Conservation (phyloP, 2,888 invertebrate species). For the Globia sparganii region DNA sequence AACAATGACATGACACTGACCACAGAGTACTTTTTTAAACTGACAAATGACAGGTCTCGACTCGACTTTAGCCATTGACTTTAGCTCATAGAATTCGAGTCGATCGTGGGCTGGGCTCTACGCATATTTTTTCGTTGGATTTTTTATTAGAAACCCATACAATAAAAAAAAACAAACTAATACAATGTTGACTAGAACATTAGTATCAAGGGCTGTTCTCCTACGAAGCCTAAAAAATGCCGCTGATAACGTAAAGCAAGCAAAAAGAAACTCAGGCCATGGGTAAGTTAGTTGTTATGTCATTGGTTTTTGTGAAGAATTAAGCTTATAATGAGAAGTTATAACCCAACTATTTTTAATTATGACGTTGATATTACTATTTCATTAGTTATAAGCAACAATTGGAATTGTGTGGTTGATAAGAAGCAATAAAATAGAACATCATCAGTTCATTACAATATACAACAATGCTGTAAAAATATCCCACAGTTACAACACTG, state of each 20-base stretch:
- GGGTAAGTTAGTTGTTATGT: constrained; percentile 86
- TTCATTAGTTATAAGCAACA: background rate
- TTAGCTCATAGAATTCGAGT: background rate
- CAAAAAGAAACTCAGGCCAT: constrained; percentile 83
- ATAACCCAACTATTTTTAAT: background rate
- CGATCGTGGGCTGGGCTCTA: background rate
- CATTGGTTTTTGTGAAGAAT: constrained; percentile 64
- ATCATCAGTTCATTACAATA: background rate
- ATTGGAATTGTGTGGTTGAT: background rate
- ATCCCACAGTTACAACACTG: background rate
- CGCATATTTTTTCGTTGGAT: constrained; percentile 19
- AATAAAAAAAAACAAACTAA: too few species aligned
- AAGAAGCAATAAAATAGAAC: background rate
- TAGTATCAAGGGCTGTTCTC: constrained; percentile 79
- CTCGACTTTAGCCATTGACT: background rate
- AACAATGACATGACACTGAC: constrained; percentile 3
- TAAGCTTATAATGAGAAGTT: background rate
- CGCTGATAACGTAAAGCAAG: constrained; percentile 79
- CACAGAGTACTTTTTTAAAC: too few species aligned
- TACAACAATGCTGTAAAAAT: background rate
- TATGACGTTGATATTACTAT: background rate
- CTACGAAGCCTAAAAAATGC: constrained; percentile 77
- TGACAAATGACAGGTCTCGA: background rate
- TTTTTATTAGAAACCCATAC: constrained; percentile 25
- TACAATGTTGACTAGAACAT: constrained; percentile 80